These are phyloP conservation scores for Dysmachus trigonus DNA, from an alignment of 2,888 invertebrate genomes.

Conservation along the genomic window DNA sequence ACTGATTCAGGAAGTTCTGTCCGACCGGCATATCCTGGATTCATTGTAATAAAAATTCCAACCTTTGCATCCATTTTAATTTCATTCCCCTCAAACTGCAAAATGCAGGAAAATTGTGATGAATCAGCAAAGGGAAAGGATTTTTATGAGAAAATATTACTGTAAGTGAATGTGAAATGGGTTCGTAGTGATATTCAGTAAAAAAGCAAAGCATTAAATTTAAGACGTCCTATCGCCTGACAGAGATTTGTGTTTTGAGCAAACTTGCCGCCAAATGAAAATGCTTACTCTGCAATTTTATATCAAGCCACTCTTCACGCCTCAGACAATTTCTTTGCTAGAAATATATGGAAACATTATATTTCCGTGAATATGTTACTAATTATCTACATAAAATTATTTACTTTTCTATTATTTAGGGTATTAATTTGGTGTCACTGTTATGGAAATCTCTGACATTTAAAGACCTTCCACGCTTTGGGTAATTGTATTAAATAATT, in stretches of 20 bases:
- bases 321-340: no score
- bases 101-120: not conserved
- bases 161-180: not conserved
- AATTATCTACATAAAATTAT: no score
- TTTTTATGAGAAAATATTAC: not conserved
- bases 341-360: no score
- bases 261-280: not conserved
- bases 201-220: not conserved
- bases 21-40: conserved; percentile 91
- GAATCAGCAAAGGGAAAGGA: not conserved
- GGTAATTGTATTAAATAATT: no score
- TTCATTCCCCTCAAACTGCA: conserved; percentile 83
- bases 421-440: no score
- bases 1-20: conserved; percentile 93
- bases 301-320: no score
- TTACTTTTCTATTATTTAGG: no score
- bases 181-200: not conserved
- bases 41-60: conserved; percentile 95
- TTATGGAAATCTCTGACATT: no score
- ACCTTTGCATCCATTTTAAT: conserved; percentile 85
- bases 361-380: no score
- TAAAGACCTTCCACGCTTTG: no score
- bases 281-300: not conserved
- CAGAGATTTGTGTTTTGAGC: not conserved
- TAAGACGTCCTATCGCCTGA: not conserved